These are phyloP conservation scores for Melipona quadrifasciata DNA, from an alignment of 1,140 invertebrate genomes.

Conservation along the genomic window DNA sequence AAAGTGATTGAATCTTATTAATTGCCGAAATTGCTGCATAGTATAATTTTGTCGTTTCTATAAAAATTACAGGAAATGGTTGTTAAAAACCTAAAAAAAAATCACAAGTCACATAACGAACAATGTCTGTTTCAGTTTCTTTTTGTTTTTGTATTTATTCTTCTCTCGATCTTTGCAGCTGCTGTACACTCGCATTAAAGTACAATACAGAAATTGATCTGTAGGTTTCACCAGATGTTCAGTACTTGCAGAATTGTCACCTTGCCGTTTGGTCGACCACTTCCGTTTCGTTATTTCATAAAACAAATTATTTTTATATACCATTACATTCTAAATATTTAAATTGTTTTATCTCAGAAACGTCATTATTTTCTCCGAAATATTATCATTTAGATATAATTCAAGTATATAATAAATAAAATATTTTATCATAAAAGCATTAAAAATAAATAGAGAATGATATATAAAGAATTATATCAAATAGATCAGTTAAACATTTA, in stretches of 20 bases:
- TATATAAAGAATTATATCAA: not conserved
- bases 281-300: constrained; percentile 21
- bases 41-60: not conserved
- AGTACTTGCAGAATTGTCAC: constrained; percentile 26
- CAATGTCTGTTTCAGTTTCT: not conserved
- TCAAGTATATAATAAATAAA: not conserved
- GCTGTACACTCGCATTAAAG: not conserved
- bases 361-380: too few relatives aligned
- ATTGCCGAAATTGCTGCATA: not conserved
- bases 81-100: not conserved
- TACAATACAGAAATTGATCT: constrained; percentile 15
- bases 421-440: not conserved
- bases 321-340: not conserved
- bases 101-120: not conserved
- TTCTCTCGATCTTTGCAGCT: not conserved
- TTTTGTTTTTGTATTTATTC: not conserved
- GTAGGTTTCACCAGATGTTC: constrained; percentile 41
- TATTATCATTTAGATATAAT: not conserved
- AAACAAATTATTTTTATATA: constrained; percentile 12
- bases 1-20: not conserved
- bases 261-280: constrained; percentile 19
- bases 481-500: not conserved
- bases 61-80: not conserved
- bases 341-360: not conserved
- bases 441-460: not conserved